These are phyloP conservation scores for Apostichopus californicus DNA, from an alignment of 35 echinoderm and acorn worm species.

Conservation along the genomic window DNA sequence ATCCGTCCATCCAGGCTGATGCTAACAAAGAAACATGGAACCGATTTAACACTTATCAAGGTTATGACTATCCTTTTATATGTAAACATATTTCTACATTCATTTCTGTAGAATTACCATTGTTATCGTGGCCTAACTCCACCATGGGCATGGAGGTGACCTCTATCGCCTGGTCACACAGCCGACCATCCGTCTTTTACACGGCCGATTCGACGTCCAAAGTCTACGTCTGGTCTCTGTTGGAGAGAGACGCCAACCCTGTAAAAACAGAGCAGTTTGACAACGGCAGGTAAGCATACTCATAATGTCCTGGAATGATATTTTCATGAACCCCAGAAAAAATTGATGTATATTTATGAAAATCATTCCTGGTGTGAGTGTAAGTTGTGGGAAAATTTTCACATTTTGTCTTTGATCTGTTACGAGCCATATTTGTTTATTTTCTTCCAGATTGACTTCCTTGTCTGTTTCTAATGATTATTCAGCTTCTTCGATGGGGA, in stretches of 20 bases:
- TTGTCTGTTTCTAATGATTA: conserved; percentile 78
- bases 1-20: too few species aligned
- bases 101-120: conserved; percentile 66
- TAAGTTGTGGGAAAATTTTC: too few species aligned
- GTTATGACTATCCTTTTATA: too few species aligned
- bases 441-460: conserved; percentile 61
- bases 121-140: conserved; percentile 76
- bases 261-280: conserved; percentile 85
- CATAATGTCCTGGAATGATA: too few species aligned
- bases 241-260: conserved; percentile 72
- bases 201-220: conserved; percentile 71
- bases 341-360: too few species aligned
- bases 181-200: conserved; percentile 84
- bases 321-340: too few species aligned
- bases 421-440: not conserved
- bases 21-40: too few species aligned
- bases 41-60: too few species aligned
- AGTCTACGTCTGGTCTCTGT: conserved; percentile 89
- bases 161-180: conserved; percentile 75
- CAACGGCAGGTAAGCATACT: conserved; percentile 67
- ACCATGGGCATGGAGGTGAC: conserved; percentile 83
- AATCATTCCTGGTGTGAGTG: too few species aligned
- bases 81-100: not conserved
- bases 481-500: conserved; percentile 74
- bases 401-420: not conserved